Evolutionary conservation across 2,888 invertebrate genomes (phyloP), one percentile per base, ranked within the genome.

Genomic region (Bhutanitis thaidina): DNA sequence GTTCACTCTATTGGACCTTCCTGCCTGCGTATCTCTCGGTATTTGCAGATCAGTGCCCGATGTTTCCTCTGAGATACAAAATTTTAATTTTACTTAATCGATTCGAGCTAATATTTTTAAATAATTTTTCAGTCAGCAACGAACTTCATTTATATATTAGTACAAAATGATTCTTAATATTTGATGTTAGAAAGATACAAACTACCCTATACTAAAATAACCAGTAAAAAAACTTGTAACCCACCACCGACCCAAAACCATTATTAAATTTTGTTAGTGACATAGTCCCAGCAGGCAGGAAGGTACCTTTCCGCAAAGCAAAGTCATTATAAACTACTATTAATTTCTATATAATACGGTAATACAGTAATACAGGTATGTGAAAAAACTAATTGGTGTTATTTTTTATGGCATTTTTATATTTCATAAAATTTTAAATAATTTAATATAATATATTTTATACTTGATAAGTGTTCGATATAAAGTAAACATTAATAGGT

Each of bases 21-120:
- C 92, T 92, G 92, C 92, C 92, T 92, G 91, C 90, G 76, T 83
- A 74, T 85, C 77, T 77, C 79, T 83, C 73, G 80, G 71, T 77
- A 79, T 88, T 83, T 85, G 87, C 80, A 83, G 87, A 76, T 86
- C 87, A 88, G 81, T 85, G 78, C 80, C 82, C 87, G 89, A 66
- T 76, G 88, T 74, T 79, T 85, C 87, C 77, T 89, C 89, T 89
- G 87, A 84, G 88, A 81, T 88, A 86, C 86, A 88, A 88, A 88
- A 88, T 84, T 86, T 38, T 15, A 39, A 43, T 38, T 45, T 47
- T 52, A 52, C 47, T 47, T 38, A 47, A 47, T 37, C 46, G 41
- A 37, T 38, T 40, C 32, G 86, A 86, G 85, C 80, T 80, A 76
- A 78, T 73, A 73, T 77, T 80, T 77, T 74, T 71, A 48, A 25